Evolutionary conservation across 2,797 vertebrate species (phyloP), one percentile per base, ranked within the genome.

Genomic region (Parauchenoglanis ngamensis): DNA sequence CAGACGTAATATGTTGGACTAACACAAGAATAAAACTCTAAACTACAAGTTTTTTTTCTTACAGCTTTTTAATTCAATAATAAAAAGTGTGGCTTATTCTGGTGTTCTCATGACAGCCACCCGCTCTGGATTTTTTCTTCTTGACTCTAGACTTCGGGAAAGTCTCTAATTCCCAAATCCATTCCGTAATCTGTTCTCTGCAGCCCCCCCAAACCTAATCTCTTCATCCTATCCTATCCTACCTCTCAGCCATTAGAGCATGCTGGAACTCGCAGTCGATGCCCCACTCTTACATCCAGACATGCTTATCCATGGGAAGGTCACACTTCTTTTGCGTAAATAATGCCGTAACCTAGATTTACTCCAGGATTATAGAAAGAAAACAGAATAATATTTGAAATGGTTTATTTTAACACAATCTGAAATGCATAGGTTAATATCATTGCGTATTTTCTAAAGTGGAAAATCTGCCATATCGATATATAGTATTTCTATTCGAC

Each of bases 151-250:
- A 70, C 76, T 85, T 82, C 23, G 63, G 54, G 15, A 86, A 85
- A 35, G 17, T 57, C 46, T 40, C n/a, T 80, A 85, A 85, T 84
- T 86, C 84, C 49, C 78, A 44, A 90, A 83, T 84, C 86, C 68
- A 11, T 63, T 81, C n/a, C 2, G 2, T 88, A 89, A 91, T 87
- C 85, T 87, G 54, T 56, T 87, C 68, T 56, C 13, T 31, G 75
- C 81, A 86, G 78, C 76, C 28, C 59, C 49, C 10, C 78, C 84
- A 76, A 70, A 59, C 59, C 61, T 89, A 89, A 90, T 86, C 65
- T 88, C 88, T 84, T 86, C 56, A 87, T 52, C 85, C 73, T 84
- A 86, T 52, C 85, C 67, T 80, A 28, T 35, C 79, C 63, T 80
- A 68, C 70, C 86, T 87, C 68, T 56, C 11, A 19, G 56, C 35